phyloP scores from a whole-genome alignment of 2,113 vertebrate species.

The Scalopus aquaticus region DNA sequence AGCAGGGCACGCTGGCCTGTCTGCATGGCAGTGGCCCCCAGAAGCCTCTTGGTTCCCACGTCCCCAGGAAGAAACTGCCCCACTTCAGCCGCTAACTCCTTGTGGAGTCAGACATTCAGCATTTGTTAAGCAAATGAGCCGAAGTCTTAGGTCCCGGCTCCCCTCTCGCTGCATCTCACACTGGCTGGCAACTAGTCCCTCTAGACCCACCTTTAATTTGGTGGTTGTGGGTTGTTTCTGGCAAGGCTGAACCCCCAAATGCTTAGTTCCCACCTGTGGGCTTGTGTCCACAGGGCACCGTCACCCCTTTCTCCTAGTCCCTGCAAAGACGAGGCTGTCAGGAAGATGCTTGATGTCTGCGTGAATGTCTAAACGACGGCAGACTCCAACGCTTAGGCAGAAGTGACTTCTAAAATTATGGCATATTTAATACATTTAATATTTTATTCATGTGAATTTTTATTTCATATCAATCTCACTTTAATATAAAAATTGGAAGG shows the following conservation, averaged over 20 bases:
- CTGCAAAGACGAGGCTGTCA: not conserved
- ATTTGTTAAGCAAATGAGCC: not conserved
- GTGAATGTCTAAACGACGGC: not conserved
- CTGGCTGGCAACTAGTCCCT: not conserved
- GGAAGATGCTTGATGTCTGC: not conserved
- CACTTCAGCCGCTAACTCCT: not conserved
- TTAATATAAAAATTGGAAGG: not conserved
- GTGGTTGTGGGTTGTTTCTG: no score
- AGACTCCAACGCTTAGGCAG: fast-evolving
- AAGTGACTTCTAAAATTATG: not conserved
- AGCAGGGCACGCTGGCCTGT: no score
- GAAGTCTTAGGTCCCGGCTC: not conserved
- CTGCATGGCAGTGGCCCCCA: not conserved
- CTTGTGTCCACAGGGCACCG: no score
- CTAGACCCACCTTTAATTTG: no score
- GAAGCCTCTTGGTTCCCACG: not conserved
- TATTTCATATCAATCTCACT: not conserved
- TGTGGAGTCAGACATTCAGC: not conserved
- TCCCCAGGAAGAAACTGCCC: not conserved
- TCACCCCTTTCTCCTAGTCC: no score
- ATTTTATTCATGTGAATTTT: not conserved
- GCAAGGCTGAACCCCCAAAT: no score
- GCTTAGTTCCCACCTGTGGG: no score
- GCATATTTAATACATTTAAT: not conserved
- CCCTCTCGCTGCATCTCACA: not conserved